A percentile compares a stretch with the other conserved stretches of the same genome.
Evolutionary conservation across 2,888 invertebrate species (phyloP).

Genomic region (Brachyptera risi): DNA sequence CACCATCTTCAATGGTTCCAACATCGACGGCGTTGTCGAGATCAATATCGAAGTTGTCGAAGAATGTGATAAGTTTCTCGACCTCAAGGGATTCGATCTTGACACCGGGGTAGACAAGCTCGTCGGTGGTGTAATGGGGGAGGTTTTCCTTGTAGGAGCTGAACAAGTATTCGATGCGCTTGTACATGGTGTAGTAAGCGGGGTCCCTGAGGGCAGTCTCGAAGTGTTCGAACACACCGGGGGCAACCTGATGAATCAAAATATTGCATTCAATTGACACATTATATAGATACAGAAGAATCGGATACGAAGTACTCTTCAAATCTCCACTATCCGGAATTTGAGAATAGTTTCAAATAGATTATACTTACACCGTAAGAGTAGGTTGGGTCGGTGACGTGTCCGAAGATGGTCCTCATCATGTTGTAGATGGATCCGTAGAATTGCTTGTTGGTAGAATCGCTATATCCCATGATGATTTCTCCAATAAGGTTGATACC

Average conservation of each 20-base stretch:
- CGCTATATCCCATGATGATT: constrained; percentile 42
- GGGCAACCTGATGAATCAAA: constrained; percentile 45
- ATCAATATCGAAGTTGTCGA: constrained; percentile 60
- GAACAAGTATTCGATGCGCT: constrained; percentile 57
- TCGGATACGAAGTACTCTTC: neutral
- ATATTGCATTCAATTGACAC: no score
- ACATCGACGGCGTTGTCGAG: constrained; percentile 53
- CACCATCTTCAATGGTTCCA: constrained; percentile 45
- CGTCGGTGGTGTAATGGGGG: constrained; percentile 39
- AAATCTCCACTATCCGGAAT: neutral
- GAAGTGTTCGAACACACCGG: constrained; percentile 62
- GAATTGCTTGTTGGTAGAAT: constrained; percentile 42
- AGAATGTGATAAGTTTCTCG: constrained; percentile 57
- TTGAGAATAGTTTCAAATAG: no score
- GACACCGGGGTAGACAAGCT: constrained; percentile 57
- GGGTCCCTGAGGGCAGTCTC: constrained; percentile 65
- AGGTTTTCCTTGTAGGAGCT: constrained; percentile 54
- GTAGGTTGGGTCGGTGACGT: constrained; percentile 20
- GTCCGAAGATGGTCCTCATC: constrained; percentile 15
- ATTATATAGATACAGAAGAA: constrained; percentile 39
- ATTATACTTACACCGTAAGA: constrained; percentile 20
- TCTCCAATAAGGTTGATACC: constrained; percentile 44
- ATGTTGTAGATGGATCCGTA: constrained; percentile 46
- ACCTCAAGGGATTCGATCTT: constrained; percentile 52
- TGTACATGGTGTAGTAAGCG: constrained; percentile 63